phyloP scores from a whole-genome alignment of 2,797 vertebrate species.

The Manis pentadactyla region DNA sequence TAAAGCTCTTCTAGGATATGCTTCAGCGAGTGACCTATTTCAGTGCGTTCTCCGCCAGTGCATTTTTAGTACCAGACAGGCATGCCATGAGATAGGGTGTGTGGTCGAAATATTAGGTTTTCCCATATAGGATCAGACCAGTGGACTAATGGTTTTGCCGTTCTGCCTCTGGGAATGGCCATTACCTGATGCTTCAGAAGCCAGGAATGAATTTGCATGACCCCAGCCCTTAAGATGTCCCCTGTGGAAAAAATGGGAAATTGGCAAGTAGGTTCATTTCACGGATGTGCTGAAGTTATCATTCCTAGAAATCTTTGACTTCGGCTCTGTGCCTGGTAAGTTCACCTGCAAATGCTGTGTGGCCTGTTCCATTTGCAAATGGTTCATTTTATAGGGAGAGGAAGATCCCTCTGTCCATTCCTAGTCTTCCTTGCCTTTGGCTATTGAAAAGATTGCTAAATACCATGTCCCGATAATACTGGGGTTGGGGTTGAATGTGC shows the following conservation, averaged over 20 bases:
- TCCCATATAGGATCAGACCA: neutral
- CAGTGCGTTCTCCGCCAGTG: conserved; percentile 37
- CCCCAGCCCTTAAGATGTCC: neutral
- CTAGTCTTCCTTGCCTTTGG: neutral
- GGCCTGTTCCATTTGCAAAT: neutral
- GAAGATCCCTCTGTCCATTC: fast-evolving
- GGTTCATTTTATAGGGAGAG: neutral
- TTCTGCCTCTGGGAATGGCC: neutral
- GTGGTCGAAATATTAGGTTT: neutral
- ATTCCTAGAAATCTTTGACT: neutral
- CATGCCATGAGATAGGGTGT: conserved; percentile 24
- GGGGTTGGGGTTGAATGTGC: neutral
- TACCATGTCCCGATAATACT: neutral
- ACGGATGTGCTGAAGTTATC: conserved; percentile 12
- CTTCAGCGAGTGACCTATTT: neutral
- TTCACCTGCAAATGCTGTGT: conserved; percentile 41
- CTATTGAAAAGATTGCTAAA: neutral
- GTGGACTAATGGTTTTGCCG: conserved; percentile 25
- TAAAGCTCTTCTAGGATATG: neutral
- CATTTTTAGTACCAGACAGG: conserved; percentile 65
- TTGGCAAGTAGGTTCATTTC: conserved; percentile 42
- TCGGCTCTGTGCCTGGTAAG: conserved; percentile 17
- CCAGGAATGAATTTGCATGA: conserved; percentile 33
- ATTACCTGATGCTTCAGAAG: conserved; percentile 53
- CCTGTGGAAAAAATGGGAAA: conserved; percentile 61